These are phyloP conservation scores for Boloria selene DNA, from an alignment of 2,888 invertebrate species.

Conservation along the genomic window DNA sequence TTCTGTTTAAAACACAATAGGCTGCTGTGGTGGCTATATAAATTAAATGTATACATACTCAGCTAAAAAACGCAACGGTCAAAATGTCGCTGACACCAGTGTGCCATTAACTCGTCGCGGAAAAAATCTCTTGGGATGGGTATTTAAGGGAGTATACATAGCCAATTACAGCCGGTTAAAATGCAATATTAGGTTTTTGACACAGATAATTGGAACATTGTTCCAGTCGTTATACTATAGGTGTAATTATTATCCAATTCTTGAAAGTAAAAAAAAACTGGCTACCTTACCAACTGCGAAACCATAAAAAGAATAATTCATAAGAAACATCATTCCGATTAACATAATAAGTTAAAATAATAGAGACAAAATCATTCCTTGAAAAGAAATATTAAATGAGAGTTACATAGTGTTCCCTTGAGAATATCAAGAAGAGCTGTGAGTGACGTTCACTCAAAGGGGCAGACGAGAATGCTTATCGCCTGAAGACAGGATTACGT, in stretches of 20 bases:
- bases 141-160: not conserved
- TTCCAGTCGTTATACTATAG: too few species aligned
- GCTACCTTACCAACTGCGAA: too few species aligned
- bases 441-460: conserved; percentile 37
- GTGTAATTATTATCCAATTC: too few species aligned
- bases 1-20: too few species aligned
- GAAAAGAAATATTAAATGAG: conserved; percentile 3
- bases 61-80: conserved; percentile 2
- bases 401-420: conserved; percentile 21
- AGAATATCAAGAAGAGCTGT: conserved; percentile 33
- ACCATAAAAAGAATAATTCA: too few species aligned
- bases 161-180: not conserved
- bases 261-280: too few species aligned
- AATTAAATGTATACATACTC: not conserved
- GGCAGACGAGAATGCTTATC: conserved; percentile 35
- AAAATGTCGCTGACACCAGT: not conserved
- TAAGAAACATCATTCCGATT: too few species aligned
- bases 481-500: conserved; percentile 37
- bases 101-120: not conserved
- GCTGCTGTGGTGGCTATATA: too few species aligned
- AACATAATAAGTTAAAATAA: too few species aligned
- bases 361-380: not conserved
- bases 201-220: too few species aligned
- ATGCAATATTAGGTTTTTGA: too few species aligned
- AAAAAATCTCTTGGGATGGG: not conserved